Conservation (phyloP, 2,113 vertebrate genomes). For the Ailurus styani region DNA sequence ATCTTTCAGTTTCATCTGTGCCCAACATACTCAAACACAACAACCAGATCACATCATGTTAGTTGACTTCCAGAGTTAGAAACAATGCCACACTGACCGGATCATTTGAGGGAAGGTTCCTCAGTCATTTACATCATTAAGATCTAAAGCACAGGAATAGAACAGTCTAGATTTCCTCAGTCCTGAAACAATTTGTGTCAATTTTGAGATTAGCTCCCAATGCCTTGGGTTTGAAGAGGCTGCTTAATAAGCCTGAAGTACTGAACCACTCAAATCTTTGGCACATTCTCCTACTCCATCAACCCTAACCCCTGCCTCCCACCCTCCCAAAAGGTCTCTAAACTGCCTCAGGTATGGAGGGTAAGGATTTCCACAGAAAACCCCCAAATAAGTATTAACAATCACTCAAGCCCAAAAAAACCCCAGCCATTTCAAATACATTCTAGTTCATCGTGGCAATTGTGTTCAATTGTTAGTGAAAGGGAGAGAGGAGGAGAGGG, state of each 20-base stretch:
- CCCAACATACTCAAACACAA: not conserved
- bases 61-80: not conserved
- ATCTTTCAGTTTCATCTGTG: not conserved
- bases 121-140: not conserved
- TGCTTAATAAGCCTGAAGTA: not conserved
- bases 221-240: not conserved
- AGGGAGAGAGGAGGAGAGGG: not conserved
- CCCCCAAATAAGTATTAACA: not conserved
- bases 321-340: not conserved
- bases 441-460: not conserved
- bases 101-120: not conserved
- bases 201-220: not conserved
- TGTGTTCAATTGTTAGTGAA: not conserved
- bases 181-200: not conserved
- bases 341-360: not conserved
- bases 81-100: no score
- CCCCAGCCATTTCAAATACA: not conserved
- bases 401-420: not conserved
- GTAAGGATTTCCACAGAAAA: not conserved
- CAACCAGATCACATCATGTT: no score
- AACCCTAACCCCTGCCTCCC: not conserved
- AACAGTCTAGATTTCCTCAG: not conserved
- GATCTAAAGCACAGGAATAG: not conserved
- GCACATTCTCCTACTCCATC: not conserved
- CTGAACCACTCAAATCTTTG: not conserved